phyloP scores from a whole-genome alignment of 64 coral and sea anemone genomes.

The Platygyra sinensis region DNA sequence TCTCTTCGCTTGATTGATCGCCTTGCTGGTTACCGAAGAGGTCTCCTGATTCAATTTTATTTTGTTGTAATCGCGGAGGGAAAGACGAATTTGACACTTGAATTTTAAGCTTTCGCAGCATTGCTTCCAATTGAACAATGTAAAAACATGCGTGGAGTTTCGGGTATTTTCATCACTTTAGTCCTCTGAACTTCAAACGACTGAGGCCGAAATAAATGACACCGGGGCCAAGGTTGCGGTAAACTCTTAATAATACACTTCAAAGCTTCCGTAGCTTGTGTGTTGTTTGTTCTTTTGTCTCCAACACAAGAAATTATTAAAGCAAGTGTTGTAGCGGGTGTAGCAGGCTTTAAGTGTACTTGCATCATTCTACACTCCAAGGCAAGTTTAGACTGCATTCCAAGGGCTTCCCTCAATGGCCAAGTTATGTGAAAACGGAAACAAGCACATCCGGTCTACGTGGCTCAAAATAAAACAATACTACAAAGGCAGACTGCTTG shows the following conservation, averaged over 20 bases:
- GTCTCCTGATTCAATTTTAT: no score
- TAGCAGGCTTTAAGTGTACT: neutral
- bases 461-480: slow-evolving; percentile 1
- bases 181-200: no score
- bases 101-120: no score
- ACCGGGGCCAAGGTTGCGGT: neutral
- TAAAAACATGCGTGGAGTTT: no score
- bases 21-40: no score
- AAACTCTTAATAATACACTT: neutral
- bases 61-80: no score
- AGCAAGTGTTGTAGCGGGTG: neutral
- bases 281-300: neutral
- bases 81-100: no score
- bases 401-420: neutral
- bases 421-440: neutral
- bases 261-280: neutral
- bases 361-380: neutral
- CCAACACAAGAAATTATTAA: neutral
- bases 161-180: no score
- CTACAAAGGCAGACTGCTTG: neutral
- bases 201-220: no score
- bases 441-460: slow-evolving; percentile 20
- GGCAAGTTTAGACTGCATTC: neutral
- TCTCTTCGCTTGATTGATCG: no score
- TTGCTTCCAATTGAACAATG: no score